These are phyloP conservation scores for Labroides dimidiatus DNA, from an alignment of 2,797 vertebrate genomes.

Conservation along the genomic window DNA sequence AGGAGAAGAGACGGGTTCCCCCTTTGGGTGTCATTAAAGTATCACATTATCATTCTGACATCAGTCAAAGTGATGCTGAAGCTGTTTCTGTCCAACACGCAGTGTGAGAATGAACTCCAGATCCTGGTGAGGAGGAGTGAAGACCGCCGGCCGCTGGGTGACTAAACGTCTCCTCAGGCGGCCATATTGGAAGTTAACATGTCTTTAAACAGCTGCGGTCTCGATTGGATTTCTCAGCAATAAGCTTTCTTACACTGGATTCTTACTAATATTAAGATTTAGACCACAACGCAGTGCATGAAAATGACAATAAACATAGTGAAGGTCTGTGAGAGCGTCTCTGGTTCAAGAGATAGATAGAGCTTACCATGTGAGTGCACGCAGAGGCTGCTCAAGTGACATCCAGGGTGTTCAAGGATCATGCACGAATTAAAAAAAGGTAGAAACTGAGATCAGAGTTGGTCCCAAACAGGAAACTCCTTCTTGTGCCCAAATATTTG, in stretches of 20 bases:
- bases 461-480: too few relatives aligned
- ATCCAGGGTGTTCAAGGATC: too few relatives aligned
- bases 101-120: conserved; percentile 10
- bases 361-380: too few relatives aligned
- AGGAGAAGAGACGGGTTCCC: conserved; percentile 12
- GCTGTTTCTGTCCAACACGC: conserved; percentile 12
- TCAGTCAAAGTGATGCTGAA: conserved; percentile 31
- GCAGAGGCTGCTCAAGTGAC: too few relatives aligned
- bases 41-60: conserved; percentile 39
- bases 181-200: conserved; percentile 18
- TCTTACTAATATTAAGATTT: not conserved
- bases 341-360: too few relatives aligned
- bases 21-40: conserved; percentile 36
- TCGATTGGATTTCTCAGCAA: not conserved
- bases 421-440: too few relatives aligned
- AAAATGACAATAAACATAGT: not conserved
- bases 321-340: not conserved
- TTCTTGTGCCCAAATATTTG: too few relatives aligned
- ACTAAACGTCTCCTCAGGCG: conserved; percentile 6
- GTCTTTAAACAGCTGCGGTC: conserved; percentile 1
- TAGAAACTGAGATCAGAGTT: too few relatives aligned
- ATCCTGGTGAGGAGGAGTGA: not conserved
- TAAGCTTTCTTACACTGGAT: not conserved
- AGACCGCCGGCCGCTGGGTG: not conserved
- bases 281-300: too few relatives aligned